These are phyloP conservation scores for Molossus alvarezi DNA, from an alignment of 2,797 vertebrate species.

Conservation along the genomic window DNA sequence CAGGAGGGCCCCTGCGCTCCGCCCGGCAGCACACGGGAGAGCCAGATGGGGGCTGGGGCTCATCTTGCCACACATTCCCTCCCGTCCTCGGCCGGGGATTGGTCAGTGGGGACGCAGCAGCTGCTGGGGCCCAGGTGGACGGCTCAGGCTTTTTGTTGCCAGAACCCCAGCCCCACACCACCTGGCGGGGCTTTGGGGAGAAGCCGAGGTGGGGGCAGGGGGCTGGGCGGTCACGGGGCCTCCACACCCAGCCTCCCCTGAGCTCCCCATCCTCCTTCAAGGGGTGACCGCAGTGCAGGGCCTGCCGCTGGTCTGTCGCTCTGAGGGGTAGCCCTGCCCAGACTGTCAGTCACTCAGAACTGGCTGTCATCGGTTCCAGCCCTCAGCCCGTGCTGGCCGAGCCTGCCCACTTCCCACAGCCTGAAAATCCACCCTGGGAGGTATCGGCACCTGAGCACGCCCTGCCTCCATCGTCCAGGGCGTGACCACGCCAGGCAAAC, in stretches of 20 bases:
- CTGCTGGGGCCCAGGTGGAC: conserved; percentile 12
- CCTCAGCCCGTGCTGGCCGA: neutral
- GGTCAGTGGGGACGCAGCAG: conserved; percentile 44
- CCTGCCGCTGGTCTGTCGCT: neutral
- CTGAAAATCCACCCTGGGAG: neutral
- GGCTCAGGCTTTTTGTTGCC: conserved; percentile 73
- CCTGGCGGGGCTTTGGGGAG: conserved; percentile 74
- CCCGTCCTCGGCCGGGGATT: neutral
- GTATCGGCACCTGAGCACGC: neutral
- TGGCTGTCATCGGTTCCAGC: neutral
- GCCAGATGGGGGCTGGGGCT: fast-evolving
- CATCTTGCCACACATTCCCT: neutral
- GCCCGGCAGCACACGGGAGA: neutral
- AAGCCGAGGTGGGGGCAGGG: neutral
- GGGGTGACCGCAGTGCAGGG: neutral
- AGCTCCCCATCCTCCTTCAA: neutral
- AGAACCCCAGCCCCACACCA: conserved; percentile 30
- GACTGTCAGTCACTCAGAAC: neutral
- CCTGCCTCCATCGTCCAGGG: neutral
- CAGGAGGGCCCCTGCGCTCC: neutral
- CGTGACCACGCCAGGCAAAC: neutral
- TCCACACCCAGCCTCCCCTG: neutral
- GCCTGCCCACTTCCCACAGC: neutral
- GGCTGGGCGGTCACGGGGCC: neutral
- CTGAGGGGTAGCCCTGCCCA: too few relatives aligned